A percentile compares a stretch with the other conserved stretches of the same genome.
These are phyloP conservation scores for Lutraria lutraria DNA, from an alignment of 2,888 invertebrate genomes.

Conservation along the genomic window DNA sequence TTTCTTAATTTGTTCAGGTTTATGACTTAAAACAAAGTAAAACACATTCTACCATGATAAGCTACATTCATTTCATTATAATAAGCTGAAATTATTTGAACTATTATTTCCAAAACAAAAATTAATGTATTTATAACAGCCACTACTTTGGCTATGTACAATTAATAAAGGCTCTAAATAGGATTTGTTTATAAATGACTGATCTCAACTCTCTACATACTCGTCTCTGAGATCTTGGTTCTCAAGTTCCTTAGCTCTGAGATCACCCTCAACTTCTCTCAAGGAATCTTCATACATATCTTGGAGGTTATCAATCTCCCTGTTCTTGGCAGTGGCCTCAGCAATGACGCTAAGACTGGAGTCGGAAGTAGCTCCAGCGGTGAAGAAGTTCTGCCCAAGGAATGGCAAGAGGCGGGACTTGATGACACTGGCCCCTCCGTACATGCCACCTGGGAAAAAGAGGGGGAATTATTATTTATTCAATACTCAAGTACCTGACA, in stretches of 20 bases:
- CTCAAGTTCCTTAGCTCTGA: constrained; percentile 79
- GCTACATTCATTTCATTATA: too few species aligned
- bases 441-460: constrained; percentile 81
- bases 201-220: constrained; percentile 76
- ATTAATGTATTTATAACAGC: too few species aligned
- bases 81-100: too few species aligned
- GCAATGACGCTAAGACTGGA: constrained; percentile 81
- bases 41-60: too few species aligned
- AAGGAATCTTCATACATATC: constrained; percentile 84
- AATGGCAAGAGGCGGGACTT: constrained; percentile 85
- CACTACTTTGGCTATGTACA: neutral
- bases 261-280: constrained; percentile 82
- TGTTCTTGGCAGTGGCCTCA: constrained; percentile 83
- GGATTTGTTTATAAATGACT: neutral
- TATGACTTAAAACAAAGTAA: too few species aligned
- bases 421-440: constrained; percentile 85
- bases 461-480: neutral
- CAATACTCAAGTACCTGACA: neutral
- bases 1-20: too few species aligned
- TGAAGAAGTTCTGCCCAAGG: constrained; percentile 84
- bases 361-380: constrained; percentile 81
- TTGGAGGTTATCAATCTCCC: constrained; percentile 82
- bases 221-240: constrained; percentile 84
- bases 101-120: too few species aligned
- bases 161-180: neutral